Evolutionary conservation across 1,140 invertebrate genomes (phyloP).

Genomic region (Subanguina moxae): DNA sequence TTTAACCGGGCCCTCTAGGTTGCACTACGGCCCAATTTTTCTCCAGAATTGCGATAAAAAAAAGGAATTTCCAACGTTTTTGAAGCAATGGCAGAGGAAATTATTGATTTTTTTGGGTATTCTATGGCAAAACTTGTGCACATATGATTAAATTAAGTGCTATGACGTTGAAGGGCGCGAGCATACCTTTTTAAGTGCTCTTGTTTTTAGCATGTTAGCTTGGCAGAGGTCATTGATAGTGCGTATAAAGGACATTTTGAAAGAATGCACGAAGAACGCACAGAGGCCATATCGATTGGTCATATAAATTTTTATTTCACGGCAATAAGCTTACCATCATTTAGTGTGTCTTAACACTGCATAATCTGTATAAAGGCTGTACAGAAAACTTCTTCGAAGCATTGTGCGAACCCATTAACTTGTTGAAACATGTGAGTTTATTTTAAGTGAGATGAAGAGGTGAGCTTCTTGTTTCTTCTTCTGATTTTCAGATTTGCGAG

Average conservation of each 20-base stretch:
- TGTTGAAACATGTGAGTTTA: constrained; percentile 24
- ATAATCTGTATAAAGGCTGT: constrained; percentile 26
- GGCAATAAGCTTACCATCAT: not conserved
- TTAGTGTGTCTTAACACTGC: constrained; percentile 28
- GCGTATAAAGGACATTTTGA: constrained; percentile 22
- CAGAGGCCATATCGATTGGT: constrained; percentile 26
- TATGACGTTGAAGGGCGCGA: too few relatives aligned
- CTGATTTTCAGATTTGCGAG: constrained; percentile 38
- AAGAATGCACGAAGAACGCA: constrained; percentile 24
- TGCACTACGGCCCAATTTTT: too few relatives aligned
- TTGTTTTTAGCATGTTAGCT: constrained; percentile 34
- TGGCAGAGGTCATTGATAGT: constrained; percentile 28
- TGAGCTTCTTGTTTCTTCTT: too few relatives aligned
- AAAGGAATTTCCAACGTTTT: too few relatives aligned
- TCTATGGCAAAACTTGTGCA: too few relatives aligned
- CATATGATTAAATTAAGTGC: too few relatives aligned
- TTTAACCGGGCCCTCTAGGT: too few relatives aligned
- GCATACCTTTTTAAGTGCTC: not conserved
- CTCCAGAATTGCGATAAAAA: too few relatives aligned
- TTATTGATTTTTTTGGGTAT: too few relatives aligned
- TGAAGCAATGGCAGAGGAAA: too few relatives aligned
- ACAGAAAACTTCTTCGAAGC: constrained; percentile 26
- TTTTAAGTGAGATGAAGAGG: too few relatives aligned
- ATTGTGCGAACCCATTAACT: constrained; percentile 33
- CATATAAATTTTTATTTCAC: constrained; percentile 14